A percentile compares a stretch with the other conserved stretches of the same genome.
Conservation (phyloP, 2,113 vertebrate genomes). For the Strix aluco region DNA sequence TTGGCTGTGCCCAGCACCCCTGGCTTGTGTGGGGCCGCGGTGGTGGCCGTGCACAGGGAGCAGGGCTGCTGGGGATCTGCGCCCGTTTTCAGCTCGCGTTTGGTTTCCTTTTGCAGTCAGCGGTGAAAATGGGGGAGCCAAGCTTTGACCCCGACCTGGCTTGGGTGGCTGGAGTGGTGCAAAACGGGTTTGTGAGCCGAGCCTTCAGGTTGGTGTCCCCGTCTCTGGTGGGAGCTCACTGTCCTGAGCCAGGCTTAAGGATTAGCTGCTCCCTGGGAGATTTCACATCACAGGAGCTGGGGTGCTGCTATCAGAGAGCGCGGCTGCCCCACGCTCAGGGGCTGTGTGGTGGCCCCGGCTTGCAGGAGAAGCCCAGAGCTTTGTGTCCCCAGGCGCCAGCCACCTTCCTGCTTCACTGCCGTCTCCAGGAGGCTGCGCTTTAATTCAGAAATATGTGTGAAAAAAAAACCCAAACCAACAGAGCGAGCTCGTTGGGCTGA, state of each 20-base stretch:
- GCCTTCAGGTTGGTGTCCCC: not conserved
- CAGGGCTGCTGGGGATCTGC: not conserved
- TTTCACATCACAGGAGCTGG: fast-evolving
- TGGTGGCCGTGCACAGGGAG: not conserved
- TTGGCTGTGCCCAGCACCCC: not conserved
- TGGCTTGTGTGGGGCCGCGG: not conserved
- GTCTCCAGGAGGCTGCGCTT: not conserved
- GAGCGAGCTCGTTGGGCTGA: not conserved
- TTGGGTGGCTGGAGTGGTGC: not conserved
- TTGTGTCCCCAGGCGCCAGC: not conserved
- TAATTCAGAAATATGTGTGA: not conserved
- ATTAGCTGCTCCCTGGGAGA: not conserved
- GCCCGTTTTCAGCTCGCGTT: fast-evolving
- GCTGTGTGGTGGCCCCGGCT: fast-evolving
- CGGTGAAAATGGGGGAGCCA: not conserved
- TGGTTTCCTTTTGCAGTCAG: not conserved
- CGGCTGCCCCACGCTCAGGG: fast-evolving
- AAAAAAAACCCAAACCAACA: no score
- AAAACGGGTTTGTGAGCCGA: not conserved
- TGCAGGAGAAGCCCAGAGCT: not conserved
- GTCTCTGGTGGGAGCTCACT: fast-evolving
- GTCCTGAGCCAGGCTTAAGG: not conserved
- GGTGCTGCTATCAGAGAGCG: not conserved
- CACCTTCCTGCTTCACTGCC: not conserved
- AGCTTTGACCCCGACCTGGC: not conserved